phyloP scores from a whole-genome alignment of 2,797 vertebrate species.

The Moxostoma hubbsi region DNA sequence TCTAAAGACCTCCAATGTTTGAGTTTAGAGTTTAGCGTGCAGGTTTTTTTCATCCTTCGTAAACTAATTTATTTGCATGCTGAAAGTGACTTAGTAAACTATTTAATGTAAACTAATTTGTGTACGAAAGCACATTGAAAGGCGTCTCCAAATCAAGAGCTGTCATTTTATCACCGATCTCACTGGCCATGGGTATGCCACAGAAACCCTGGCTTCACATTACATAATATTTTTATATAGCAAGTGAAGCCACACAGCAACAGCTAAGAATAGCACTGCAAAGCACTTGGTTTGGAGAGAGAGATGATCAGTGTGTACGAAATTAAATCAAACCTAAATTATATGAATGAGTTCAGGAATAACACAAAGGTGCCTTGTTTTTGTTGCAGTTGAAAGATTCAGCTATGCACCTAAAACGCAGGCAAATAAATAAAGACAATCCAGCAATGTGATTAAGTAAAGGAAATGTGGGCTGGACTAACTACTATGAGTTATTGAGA shows the following conservation, averaged over 20 bases:
- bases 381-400: conserved; percentile 1
- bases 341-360: conserved; percentile 24
- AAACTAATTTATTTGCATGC: background rate
- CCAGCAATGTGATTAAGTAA: background rate
- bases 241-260: conserved; percentile 42
- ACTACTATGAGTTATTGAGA: background rate
- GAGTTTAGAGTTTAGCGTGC: background rate
- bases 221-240: conserved; percentile 63
- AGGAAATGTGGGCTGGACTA: background rate
- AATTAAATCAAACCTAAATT: conserved; percentile 16
- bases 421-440: conserved; percentile 42
- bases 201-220: conserved; percentile 51
- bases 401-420: conserved; percentile 48
- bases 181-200: background rate
- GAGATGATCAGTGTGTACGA: background rate
- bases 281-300: background rate
- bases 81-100: background rate
- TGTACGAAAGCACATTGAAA: conserved; percentile 1
- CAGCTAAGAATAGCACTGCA: conserved; percentile 32
- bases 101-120: background rate
- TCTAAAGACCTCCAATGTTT: background rate
- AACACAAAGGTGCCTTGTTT: background rate
- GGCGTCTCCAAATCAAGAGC: background rate
- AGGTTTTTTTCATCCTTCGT: background rate
- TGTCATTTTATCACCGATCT: background rate